Evolutionary conservation across 2,113 vertebrate species (phyloP), one percentile per base, ranked within the genome.

Genomic region (Halichoerus grypus): DNA sequence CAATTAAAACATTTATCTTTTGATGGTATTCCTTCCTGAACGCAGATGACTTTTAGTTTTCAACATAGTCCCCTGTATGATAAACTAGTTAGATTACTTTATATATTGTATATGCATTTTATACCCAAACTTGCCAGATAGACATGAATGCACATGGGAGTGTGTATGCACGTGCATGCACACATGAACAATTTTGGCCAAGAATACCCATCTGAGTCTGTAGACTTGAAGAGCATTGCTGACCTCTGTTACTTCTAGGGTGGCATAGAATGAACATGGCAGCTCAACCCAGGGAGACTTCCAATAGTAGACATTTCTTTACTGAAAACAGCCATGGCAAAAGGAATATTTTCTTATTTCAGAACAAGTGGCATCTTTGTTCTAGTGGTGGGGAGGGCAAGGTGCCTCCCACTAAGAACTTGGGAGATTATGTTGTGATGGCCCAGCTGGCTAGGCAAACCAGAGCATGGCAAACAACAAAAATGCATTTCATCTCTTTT

Each of bases 341-440:
- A 93, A 67, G 33, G 53, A 87, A 86, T 42, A 96, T 74, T 94
- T 80, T 82, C 76, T 96, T 95, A 83, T 83, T 89, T 89, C 53
- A 65, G 79, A 85, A 71, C 4, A 95, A 95, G 72, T 33, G 36
- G 13, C 9, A 26, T 71, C 51, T 91, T 15, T 93, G 31, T 93
- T 95, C 57, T 57, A 76, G 65, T 19, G 84, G 49, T 15, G 72
- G 79, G n/a, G n/a, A 51, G 1, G 87, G 36, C 63, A 79, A 57
- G 72, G 94, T 61, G 82, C 76, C 74, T 88, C 69, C 90, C 36
- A 76, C 61, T 55, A 36, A 67, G 85, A 82, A 84, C 21, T 33
- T 65, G 28, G 69, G 63, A 79, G 51, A 14, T 80, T 65, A 26
- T 49, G 49, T 28, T 26, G 3, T 87, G 65, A 71, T n/a, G 39